These are phyloP conservation scores for Acleris holmiana DNA, from an alignment of 2,888 invertebrate genomes.

Conservation along the genomic window DNA sequence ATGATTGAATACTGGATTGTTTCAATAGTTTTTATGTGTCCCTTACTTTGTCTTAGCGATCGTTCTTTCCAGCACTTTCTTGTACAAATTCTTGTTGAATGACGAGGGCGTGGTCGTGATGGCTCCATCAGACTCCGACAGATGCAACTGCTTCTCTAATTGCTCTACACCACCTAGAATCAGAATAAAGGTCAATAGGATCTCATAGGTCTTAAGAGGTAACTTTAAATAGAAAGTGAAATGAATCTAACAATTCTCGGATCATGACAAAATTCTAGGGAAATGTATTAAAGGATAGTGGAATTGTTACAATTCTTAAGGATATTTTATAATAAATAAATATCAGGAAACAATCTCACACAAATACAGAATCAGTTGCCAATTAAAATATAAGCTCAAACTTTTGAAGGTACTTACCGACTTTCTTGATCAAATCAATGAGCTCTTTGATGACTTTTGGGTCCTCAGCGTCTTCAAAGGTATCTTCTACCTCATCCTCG, in stretches of 20 bases:
- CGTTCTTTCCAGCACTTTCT: slow-evolving; percentile 87
- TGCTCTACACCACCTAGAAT: slow-evolving; percentile 91
- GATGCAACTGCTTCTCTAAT: slow-evolving; percentile 89
- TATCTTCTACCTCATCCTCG: slow-evolving; percentile 55
- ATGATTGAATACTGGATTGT: too few relatives aligned
- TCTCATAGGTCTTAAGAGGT: not conserved
- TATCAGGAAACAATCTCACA: too few relatives aligned
- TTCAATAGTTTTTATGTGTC: slow-evolving; percentile 1
- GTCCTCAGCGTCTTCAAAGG: slow-evolving; percentile 85
- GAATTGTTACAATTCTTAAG: too few relatives aligned
- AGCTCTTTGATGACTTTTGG: slow-evolving; percentile 92
- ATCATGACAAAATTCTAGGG: too few relatives aligned
- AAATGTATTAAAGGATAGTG: too few relatives aligned
- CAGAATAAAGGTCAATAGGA: not conserved
- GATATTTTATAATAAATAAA: too few relatives aligned
- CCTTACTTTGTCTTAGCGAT: slow-evolving; percentile 69
- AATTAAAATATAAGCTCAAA: not conserved
- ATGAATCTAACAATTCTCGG: too few relatives aligned
- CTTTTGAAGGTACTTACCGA: slow-evolving; percentile 80
- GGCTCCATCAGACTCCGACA: slow-evolving; percentile 66
- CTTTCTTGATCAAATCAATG: slow-evolving; percentile 92
- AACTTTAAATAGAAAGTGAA: too few relatives aligned
- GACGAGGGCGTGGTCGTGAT: slow-evolving; percentile 84
- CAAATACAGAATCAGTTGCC: not conserved
- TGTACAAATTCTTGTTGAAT: slow-evolving; percentile 90